Conservation (phyloP, 2,113 vertebrate genomes). For the Zapornia atra region DNA sequence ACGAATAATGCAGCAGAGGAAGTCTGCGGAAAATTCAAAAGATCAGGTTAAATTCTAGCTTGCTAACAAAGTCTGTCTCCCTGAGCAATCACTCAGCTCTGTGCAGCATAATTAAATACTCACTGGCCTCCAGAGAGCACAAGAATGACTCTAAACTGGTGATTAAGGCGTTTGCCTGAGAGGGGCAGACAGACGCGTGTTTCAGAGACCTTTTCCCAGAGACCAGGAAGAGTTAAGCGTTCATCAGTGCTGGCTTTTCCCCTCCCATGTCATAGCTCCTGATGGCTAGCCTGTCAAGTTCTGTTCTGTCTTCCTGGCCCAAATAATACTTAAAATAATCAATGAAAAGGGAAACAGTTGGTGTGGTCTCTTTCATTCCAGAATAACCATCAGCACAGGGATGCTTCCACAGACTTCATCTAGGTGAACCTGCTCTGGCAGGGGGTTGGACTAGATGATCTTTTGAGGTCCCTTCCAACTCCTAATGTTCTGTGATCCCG, state of each 20-base stretch:
- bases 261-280: not conserved
- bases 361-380: not conserved
- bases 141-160: not conserved
- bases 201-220: not conserved
- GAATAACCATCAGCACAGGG: not conserved
- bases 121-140: not conserved
- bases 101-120: not conserved
- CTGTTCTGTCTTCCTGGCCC: not conserved
- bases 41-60: not conserved
- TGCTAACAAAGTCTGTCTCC: slow-evolving; percentile 10
- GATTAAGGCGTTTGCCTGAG: not conserved
- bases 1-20: not conserved
- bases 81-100: not conserved
- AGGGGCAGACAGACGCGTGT: not conserved
- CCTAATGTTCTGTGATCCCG: too few relatives aligned
- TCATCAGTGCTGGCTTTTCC: not conserved
- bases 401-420: not conserved
- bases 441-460: too few relatives aligned
- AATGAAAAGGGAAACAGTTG: not conserved
- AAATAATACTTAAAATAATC: not conserved
- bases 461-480: too few relatives aligned
- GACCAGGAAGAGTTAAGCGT: not conserved
- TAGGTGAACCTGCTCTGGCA: too few relatives aligned
- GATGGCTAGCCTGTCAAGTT: not conserved
- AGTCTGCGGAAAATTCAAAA: not conserved